phyloP scores from a whole-genome alignment of 2,113 vertebrate genomes.

The Centropus bengalensis region DNA sequence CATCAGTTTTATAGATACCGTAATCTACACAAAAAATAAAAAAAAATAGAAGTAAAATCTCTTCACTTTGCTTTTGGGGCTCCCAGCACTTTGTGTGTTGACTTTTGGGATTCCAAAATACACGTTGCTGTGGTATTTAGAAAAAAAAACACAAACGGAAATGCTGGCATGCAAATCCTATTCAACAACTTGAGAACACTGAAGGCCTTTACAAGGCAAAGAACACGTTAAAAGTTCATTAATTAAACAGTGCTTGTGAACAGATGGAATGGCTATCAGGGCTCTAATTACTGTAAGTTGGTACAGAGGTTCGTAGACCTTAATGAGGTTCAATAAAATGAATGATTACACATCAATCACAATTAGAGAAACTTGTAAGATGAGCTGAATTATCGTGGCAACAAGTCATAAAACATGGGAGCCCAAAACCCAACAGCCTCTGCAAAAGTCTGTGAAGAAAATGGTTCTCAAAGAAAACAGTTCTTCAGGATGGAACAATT shows the following conservation, averaged over 20 bases:
- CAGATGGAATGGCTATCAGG: slow-evolving; percentile 96
- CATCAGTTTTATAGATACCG: not conserved
- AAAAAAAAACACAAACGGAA: slow-evolving; percentile 56
- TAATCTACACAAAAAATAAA: not conserved
- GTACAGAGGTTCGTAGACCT: slow-evolving; percentile 82
- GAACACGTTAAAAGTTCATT: slow-evolving; percentile 92
- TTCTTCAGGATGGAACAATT: not conserved
- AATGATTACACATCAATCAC: slow-evolving; percentile 84
- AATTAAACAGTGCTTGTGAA: slow-evolving; percentile 93
- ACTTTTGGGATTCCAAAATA: slow-evolving; percentile 75
- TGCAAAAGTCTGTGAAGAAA: not conserved
- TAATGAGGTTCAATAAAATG: slow-evolving; percentile 85
- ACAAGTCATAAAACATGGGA: slow-evolving; percentile 79
- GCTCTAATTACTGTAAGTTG: slow-evolving; percentile 91
- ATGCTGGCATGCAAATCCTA: slow-evolving; percentile 80
- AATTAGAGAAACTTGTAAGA: slow-evolving; percentile 79
- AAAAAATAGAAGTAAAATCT: slow-evolving; percentile 28
- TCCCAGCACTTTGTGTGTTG: slow-evolving; percentile 35
- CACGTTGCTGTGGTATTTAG: slow-evolving; percentile 70
- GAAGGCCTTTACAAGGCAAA: slow-evolving; percentile 84
- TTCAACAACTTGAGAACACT: slow-evolving; percentile 86
- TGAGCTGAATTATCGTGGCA: slow-evolving; percentile 71
- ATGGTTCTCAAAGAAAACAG: not conserved
- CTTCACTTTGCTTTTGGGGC: not conserved
- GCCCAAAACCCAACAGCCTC: slow-evolving; percentile 55